A percentile compares a stretch with the other conserved stretches of the same genome.
These are phyloP conservation scores for Drosophila nr. fundita DNA, from an alignment of 2,888 invertebrate genomes.

Conservation along the genomic window DNA sequence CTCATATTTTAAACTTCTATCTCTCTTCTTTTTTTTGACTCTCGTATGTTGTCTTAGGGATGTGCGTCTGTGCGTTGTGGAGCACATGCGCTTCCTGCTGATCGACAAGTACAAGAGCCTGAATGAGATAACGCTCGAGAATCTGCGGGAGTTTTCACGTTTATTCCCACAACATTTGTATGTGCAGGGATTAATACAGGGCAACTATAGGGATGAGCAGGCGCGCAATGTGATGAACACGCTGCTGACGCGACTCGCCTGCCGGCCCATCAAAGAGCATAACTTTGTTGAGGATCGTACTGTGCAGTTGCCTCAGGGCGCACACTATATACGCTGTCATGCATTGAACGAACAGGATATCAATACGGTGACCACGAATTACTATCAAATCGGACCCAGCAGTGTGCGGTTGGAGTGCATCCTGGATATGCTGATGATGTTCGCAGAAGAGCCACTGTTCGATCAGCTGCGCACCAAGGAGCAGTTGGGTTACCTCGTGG, in stretches of 20 bases:
- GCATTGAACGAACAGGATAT: conserved; percentile 90
- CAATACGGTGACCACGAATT: conserved; percentile 93
- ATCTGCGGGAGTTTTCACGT: conserved; percentile 87
- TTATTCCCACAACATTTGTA: conserved; percentile 88
- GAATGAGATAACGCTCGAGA: conserved; percentile 86
- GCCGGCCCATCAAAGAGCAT: conserved; percentile 80
- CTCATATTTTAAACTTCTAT: not conserved
- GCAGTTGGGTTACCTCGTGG: conserved; percentile 95
- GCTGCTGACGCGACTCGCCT: conserved; percentile 87
- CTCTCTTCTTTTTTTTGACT: not conserved
- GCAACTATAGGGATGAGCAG: conserved; percentile 89
- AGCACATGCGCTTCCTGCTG: conserved; percentile 88
- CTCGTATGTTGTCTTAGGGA: conserved; percentile 86
- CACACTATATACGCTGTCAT: conserved; percentile 88
- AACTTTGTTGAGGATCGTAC: conserved; percentile 87
- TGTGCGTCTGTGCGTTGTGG: conserved; percentile 88
- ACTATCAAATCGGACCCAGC: conserved; percentile 91
- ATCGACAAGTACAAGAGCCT: conserved; percentile 88
- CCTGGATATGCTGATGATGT: conserved; percentile 91
- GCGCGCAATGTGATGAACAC: conserved; percentile 87
- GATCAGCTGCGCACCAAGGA: conserved; percentile 94
- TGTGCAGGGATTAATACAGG: conserved; percentile 91
- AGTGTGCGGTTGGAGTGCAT: conserved; percentile 88
- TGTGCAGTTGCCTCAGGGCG: conserved; percentile 89
- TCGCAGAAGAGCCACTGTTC: conserved; percentile 95